Conservation (phyloP, 2,888 invertebrate genomes). For the Eutolmus rufibarbis region DNA sequence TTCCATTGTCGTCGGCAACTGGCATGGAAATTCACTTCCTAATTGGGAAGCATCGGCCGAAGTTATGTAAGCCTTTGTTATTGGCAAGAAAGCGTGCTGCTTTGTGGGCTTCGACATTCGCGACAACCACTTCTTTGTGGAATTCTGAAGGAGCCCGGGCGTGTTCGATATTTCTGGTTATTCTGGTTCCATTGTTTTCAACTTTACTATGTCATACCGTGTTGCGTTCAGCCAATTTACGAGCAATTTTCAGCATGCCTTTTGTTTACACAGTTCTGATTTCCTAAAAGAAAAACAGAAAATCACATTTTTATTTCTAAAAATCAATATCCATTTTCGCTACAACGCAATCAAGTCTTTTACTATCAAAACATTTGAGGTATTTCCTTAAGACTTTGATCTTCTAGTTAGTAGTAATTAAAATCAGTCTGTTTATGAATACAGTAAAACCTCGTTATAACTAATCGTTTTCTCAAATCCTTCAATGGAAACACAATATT, state of each 20-base stretch:
- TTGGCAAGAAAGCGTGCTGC: background rate
- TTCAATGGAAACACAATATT: too few species aligned
- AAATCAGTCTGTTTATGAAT: too few species aligned
- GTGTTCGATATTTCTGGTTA: background rate
- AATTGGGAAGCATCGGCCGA: background rate
- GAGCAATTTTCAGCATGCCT: background rate
- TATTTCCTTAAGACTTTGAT: too few species aligned
- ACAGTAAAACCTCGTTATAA: too few species aligned
- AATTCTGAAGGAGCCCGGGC: background rate
- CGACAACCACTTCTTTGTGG: background rate
- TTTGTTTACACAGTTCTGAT: background rate
- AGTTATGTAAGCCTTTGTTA: conserved; percentile 19
- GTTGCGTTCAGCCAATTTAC: background rate
- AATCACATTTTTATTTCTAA: background rate
- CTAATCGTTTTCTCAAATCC: too few species aligned
- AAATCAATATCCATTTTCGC: too few species aligned
- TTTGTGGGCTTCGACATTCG: background rate
- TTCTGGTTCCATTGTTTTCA: background rate
- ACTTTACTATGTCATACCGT: background rate
- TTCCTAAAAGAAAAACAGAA: background rate
- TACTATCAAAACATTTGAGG: too few species aligned
- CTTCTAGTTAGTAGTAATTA: too few species aligned
- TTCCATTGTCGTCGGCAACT: conserved; percentile 13
- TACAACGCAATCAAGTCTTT: too few species aligned
- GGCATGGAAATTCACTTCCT: conserved; percentile 30